Evolutionary conservation across 2,113 vertebrate genomes (phyloP).

Genomic region (Callithrix jacchus): DNA sequence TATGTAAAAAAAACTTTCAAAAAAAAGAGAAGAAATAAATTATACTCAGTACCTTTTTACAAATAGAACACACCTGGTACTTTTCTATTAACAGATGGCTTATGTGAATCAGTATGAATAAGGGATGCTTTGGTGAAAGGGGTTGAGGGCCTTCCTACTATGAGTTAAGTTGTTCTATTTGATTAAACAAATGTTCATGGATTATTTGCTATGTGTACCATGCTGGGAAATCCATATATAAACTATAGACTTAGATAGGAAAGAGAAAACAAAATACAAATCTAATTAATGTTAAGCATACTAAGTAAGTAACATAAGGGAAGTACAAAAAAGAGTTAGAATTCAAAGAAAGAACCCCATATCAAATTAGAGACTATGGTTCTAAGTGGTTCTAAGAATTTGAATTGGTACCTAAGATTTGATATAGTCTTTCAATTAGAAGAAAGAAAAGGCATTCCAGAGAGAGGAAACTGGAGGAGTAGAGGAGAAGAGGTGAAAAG

Average conservation of each 20-base stretch:
- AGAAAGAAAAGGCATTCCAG: not conserved
- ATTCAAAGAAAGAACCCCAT: not conserved
- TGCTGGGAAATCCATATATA: not conserved
- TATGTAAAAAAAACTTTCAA: not conserved
- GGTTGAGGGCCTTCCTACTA: not conserved
- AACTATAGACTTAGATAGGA: not conserved
- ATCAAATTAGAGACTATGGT: not conserved
- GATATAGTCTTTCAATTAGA: not conserved
- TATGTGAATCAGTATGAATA: not conserved
- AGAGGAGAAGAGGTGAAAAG: not conserved
- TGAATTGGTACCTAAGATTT: not conserved
- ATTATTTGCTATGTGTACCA: not conserved
- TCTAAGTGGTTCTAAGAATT: not conserved
- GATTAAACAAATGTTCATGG: not conserved
- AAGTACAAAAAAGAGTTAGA: not conserved
- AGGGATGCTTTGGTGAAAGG: not conserved
- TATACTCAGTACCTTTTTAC: not conserved
- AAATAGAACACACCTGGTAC: not conserved
- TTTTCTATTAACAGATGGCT: not conserved
- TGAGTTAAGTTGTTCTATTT: not conserved
- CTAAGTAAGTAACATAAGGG: not conserved
- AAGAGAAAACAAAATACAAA: constrained; percentile 3
- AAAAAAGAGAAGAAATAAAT: not conserved
- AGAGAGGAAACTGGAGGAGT: not conserved
- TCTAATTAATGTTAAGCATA: not conserved